A percentile compares a stretch with the other conserved stretches of the same genome.
Evolutionary conservation across 2,888 invertebrate genomes (phyloP).

Genomic region (Idaea aversata): DNA sequence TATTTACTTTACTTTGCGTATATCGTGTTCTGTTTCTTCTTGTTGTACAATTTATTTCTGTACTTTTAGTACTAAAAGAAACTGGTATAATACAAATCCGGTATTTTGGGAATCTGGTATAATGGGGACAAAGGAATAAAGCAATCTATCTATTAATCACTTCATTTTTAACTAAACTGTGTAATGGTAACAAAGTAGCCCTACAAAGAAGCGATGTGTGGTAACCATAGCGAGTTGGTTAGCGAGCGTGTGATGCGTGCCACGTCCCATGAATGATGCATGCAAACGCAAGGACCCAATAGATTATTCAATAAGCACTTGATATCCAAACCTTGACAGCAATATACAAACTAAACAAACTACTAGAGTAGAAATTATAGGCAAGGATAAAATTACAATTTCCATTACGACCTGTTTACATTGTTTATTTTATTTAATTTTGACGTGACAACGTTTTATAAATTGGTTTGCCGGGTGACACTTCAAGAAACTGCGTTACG

Average conservation of each 20-base stretch:
- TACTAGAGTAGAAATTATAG: constrained; percentile 13
- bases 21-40: too few relatives aligned
- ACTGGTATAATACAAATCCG: too few relatives aligned
- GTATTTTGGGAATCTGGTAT: too few relatives aligned
- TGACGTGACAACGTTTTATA: too few relatives aligned
- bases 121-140: too few relatives aligned
- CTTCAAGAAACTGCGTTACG: too few relatives aligned
- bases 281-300: constrained; percentile 36
- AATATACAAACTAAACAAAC: constrained; percentile 41
- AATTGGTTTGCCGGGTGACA: too few relatives aligned
- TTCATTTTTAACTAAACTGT: neutral
- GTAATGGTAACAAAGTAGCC: neutral
- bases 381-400: constrained; percentile 53
- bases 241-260: constrained; percentile 13
- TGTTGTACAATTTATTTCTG: too few relatives aligned
- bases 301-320: constrained; percentile 50
- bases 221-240: neutral
- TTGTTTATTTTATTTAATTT: constrained; percentile 34
- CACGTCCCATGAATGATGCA: constrained; percentile 41
- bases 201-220: neutral
- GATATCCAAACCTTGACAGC: constrained; percentile 62
- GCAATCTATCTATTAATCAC: too few relatives aligned
- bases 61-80: too few relatives aligned
- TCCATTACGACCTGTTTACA: constrained; percentile 52
- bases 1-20: too few relatives aligned